Evolutionary conservation across 64 coral and sea anemone genomes (phyloP).

Genomic region (Montipora foliosa): DNA sequence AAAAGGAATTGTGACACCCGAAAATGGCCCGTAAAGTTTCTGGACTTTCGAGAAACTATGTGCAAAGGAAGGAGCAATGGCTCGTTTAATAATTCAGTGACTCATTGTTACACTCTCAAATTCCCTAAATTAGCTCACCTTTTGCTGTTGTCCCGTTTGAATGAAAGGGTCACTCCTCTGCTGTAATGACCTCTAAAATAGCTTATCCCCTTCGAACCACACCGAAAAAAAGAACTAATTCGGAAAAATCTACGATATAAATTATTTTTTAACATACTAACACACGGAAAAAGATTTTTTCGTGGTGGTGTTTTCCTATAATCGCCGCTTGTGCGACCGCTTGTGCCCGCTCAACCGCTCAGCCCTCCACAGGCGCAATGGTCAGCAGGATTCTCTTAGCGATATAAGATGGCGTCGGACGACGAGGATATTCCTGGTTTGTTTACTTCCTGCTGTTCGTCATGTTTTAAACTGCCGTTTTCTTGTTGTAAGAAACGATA

Average conservation of each 20-base stretch:
- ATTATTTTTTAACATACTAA: not conserved
- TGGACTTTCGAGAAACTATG: too few species aligned
- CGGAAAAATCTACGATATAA: constrained; percentile 4
- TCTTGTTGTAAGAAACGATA: not conserved
- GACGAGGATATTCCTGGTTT: constrained; percentile 99
- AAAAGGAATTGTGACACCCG: too few species aligned
- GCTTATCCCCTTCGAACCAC: not conserved
- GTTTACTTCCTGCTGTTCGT: constrained; percentile 54
- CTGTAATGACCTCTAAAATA: constrained; percentile 6
- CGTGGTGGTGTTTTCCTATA: too few species aligned
- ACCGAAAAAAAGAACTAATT: not conserved
- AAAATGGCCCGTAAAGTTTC: too few species aligned
- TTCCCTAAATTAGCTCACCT: constrained; percentile 2
- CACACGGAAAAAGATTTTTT: too few species aligned
- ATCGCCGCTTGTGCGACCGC: too few species aligned
- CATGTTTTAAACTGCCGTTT: not conserved
- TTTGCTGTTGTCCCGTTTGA: constrained; percentile 23
- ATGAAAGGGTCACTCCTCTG: constrained; percentile 9
- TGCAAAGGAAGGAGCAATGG: too few species aligned
- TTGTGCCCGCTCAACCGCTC: too few species aligned
- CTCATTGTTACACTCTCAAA: too few species aligned
- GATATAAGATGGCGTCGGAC: constrained; percentile 98
- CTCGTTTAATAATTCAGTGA: too few species aligned
- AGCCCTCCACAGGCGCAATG: not conserved
- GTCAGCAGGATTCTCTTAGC: constrained; percentile 56